phyloP scores from a whole-genome alignment of 2,113 vertebrate genomes.

The Macrotus californicus region DNA sequence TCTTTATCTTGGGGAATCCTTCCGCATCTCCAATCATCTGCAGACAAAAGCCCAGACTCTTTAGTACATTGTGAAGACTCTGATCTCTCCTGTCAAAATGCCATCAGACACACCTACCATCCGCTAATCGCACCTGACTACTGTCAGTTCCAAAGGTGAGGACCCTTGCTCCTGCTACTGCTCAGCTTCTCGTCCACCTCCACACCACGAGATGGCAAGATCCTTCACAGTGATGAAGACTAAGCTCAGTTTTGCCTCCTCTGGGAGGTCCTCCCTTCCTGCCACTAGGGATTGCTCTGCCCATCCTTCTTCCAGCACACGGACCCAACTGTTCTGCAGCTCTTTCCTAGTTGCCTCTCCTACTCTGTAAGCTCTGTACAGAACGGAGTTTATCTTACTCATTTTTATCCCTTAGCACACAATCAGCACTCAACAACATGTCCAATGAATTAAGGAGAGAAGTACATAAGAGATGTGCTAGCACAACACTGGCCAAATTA shows the following conservation, averaged over 20 bases:
- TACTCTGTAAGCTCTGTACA: background rate
- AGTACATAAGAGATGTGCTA: background rate
- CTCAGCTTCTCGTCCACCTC: background rate
- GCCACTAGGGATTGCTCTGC: background rate
- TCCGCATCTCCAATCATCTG: background rate
- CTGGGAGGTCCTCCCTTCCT: background rate
- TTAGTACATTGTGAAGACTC: background rate
- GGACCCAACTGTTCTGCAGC: background rate
- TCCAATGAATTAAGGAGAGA: background rate
- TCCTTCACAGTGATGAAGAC: background rate
- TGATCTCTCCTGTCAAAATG: background rate
- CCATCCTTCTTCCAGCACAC: no score
- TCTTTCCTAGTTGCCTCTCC: background rate
- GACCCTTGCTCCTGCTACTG: background rate
- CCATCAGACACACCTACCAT: accelerated
- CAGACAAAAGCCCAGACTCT: background rate
- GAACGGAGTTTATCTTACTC: background rate
- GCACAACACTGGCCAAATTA: background rate
- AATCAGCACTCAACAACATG: background rate
- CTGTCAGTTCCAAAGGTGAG: background rate
- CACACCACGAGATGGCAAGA: background rate
- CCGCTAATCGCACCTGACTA: background rate
- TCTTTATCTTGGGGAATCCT: background rate
- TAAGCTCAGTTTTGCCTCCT: background rate
- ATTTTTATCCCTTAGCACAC: background rate